These are phyloP conservation scores for Sebastiscus tertius DNA, from an alignment of 2,797 vertebrate species.

Conservation along the genomic window DNA sequence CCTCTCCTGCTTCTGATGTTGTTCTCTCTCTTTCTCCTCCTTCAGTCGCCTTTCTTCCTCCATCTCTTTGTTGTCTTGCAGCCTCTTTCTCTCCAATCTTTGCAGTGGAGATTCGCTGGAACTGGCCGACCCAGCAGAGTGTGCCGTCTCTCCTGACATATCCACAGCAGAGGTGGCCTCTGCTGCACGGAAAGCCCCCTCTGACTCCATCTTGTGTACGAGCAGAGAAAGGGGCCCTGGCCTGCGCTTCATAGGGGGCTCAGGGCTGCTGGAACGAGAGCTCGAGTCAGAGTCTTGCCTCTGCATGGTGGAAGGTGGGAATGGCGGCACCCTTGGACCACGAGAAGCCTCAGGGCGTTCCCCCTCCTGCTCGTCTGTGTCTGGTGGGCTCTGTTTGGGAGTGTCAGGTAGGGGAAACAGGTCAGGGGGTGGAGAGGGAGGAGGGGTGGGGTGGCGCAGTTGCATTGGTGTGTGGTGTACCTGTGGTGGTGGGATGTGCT, in stretches of 20 bases:
- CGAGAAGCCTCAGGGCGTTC: conserved; percentile 34
- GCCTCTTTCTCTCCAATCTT: conserved; percentile 41
- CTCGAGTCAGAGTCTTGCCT: conserved; percentile 82
- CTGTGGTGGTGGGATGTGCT: conserved; percentile 84
- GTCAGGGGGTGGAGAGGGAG: conserved; percentile 85
- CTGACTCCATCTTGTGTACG: conserved; percentile 83
- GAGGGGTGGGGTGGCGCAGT: conserved; percentile 80
- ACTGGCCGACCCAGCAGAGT: conserved; percentile 16
- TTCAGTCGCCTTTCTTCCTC: conserved; percentile 54
- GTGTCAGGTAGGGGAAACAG: conserved; percentile 85
- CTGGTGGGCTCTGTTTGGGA: conserved; percentile 86
- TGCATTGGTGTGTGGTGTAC: conserved; percentile 80
- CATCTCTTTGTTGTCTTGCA: conserved; percentile 35
- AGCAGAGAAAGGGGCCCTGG: conserved; percentile 81
- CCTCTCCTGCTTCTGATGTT: conserved; percentile 5
- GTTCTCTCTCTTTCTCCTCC: conserved; percentile 29
- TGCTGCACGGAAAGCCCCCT: conserved; percentile 66
- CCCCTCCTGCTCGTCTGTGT: conserved; percentile 75
- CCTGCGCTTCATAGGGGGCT: conserved; percentile 76
- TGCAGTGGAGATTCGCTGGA: conserved; percentile 45
- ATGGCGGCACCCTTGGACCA: conserved; percentile 33
- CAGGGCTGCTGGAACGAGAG: conserved; percentile 87
- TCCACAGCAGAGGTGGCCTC: conserved; percentile 29
- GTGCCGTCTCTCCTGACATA: conserved; percentile 38
- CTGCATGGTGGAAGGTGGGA: conserved; percentile 64